A percentile compares a stretch with the other conserved stretches of the same genome.
Evolutionary conservation across 2,888 invertebrate species (phyloP).

Genomic region (Tetrapedia diversipes): DNA sequence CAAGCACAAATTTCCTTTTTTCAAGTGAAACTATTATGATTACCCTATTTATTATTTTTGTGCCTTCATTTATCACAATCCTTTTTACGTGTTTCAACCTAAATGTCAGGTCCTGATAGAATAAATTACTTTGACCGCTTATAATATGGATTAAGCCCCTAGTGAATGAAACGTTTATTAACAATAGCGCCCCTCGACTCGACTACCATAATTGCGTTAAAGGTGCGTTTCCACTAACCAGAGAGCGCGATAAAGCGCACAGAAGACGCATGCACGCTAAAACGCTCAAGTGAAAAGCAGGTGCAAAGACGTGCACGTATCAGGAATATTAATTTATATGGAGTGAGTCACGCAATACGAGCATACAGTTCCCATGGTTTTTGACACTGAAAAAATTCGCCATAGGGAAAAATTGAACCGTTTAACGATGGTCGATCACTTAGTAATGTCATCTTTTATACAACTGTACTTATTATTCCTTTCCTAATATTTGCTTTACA

Average conservation of each 20-base stretch:
- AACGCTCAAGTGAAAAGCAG: constrained; percentile 11
- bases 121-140: constrained; percentile 1
- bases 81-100: not conserved
- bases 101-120: not conserved
- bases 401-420: not conserved
- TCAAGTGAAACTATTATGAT: too few relatives aligned
- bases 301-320: constrained; percentile 13
- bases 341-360: constrained; percentile 21
- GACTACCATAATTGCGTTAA: constrained; percentile 23
- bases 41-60: too few relatives aligned
- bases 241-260: not conserved
- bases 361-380: constrained; percentile 3
- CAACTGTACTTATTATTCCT: too few relatives aligned
- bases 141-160: constrained; percentile 8
- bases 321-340: constrained; percentile 20
- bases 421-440: not conserved
- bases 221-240: constrained; percentile 11
- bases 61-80: not conserved
- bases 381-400: not conserved
- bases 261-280: not conserved
- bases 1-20: too few relatives aligned
- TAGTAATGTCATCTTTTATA: not conserved
- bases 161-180: constrained; percentile 14
- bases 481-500: not conserved
- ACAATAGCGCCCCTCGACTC: not conserved